Evolutionary conservation across 2,888 invertebrate species (phyloP).

Genomic region (Euproctis similis): DNA sequence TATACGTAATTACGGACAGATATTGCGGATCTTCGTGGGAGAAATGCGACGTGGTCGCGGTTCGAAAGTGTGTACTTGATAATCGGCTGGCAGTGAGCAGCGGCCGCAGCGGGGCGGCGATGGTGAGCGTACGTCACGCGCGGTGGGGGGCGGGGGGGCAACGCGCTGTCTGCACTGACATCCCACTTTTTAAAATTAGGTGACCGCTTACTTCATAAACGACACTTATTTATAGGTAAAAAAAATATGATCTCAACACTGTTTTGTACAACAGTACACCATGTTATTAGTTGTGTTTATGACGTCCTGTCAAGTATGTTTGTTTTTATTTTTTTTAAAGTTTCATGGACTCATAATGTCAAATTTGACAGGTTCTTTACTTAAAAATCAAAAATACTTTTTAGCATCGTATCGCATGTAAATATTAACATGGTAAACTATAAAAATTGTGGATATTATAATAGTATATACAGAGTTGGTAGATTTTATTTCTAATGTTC

Average conservation of each 20-base stretch:
- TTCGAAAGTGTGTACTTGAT: slow-evolving; percentile 51
- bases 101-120: slow-evolving; percentile 25
- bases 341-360: neutral
- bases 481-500: no score
- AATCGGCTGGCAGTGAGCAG: slow-evolving; percentile 32
- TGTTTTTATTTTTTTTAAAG: neutral
- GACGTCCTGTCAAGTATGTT: slow-evolving; percentile 13
- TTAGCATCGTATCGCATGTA: no score
- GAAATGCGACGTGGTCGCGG: slow-evolving; percentile 41
- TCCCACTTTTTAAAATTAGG: slow-evolving; percentile 34
- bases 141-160: slow-evolving; percentile 52
- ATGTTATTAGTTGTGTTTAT: slow-evolving; percentile 2
- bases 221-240: slow-evolving; percentile 12
- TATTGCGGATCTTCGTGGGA: slow-evolving; percentile 26
- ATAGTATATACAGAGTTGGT: no score
- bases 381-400: no score
- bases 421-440: no score
- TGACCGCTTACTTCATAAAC: slow-evolving; percentile 30
- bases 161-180: slow-evolving; percentile 48
- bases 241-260: no score
- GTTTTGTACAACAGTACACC: neutral
- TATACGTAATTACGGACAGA: slow-evolving; percentile 24
- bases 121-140: slow-evolving; percentile 34
- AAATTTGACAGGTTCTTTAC: no score
- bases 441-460: no score